Base-by-base conservation (phyloP, 1,140 invertebrate species). In the Gryllus bimaculatus region DNA sequence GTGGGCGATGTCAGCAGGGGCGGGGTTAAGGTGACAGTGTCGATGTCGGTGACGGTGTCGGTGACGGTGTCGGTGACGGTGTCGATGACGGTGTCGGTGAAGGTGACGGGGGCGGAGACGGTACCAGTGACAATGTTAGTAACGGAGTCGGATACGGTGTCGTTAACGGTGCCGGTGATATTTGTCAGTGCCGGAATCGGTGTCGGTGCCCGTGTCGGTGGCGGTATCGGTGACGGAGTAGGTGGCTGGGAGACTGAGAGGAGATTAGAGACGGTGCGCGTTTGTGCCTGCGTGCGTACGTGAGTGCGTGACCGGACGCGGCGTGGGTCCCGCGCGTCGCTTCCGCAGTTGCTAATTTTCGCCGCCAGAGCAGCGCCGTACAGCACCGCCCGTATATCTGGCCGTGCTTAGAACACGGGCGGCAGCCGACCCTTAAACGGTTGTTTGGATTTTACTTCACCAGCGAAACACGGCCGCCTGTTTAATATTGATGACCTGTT, bases 401-500 rank as follows among this genome's bases (percentile, higher is more conserved):
- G 54, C 54, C 54, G 54, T 39, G 26, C 54, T 66, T 18, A 66
- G 2, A 66, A 66, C 10, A 66, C 54, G 54, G 7, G 54, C 10
- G 18, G 18, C 18, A 66, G 54, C 10, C 10, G 54, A 18, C 54
- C 18, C 54, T 7, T 66, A 66, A 66, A 66, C 54, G 54, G 54
- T 66, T 66, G 54, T 66, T 66, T 66, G 54, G 54, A 66, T 66
- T 66, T 66, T 66, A 66, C 54, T 66, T 66, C 18, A 66, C 54
- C 54, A 66, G 54, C 26, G 54, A 7, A 66, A 66, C 54, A 66
- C 54, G 54, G 7, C 10, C 54, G 54, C 18, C 54, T 66, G 54
- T 66, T 66, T 66, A 66, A 66, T 66, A 66, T 66, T 66, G 54
- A 66, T 66, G 54, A 66, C 54, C 54, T 66, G 54, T 66, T 66